Conservation (phyloP, 2,113 vertebrate species). For the Ptilonorhynchus violaceus region DNA sequence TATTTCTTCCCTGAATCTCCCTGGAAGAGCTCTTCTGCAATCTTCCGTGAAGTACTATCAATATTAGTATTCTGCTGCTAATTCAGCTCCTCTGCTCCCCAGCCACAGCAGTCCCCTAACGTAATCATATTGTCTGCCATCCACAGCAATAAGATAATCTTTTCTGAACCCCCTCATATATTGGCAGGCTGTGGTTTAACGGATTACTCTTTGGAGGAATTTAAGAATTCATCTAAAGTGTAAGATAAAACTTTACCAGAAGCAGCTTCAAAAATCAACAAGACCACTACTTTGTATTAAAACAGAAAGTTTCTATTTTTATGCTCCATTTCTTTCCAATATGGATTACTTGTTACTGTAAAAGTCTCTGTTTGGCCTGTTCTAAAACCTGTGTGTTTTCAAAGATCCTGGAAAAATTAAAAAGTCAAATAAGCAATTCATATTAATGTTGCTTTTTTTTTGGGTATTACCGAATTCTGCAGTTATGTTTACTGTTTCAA, state of each 20-base stretch:
- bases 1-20: not conserved
- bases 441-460: constrained; percentile 49
- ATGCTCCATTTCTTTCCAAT: not conserved
- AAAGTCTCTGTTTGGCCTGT: not conserved
- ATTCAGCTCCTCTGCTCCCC: constrained; percentile 3
- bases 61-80: constrained; percentile 35
- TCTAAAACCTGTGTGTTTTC: not conserved
- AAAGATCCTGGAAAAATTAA: constrained; percentile 57
- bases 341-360: not conserved
- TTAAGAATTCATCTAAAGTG: not conserved
- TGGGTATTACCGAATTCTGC: constrained; percentile 50
- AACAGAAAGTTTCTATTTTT: not conserved
- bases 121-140: not conserved
- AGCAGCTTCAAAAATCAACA: not conserved
- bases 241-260: constrained; percentile 10
- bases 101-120: not conserved
- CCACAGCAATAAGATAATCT: not conserved
- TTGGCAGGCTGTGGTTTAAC: not conserved
- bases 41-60: not conserved
- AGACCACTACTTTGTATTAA: not conserved
- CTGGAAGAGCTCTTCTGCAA: not conserved
- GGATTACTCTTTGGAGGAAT: not conserved
- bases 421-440: constrained; percentile 60
- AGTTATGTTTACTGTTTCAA: constrained; percentile 68
- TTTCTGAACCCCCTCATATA: not conserved